Conservation (phyloP, 2,888 invertebrate genomes). For the Synergus laeviventris region DNA sequence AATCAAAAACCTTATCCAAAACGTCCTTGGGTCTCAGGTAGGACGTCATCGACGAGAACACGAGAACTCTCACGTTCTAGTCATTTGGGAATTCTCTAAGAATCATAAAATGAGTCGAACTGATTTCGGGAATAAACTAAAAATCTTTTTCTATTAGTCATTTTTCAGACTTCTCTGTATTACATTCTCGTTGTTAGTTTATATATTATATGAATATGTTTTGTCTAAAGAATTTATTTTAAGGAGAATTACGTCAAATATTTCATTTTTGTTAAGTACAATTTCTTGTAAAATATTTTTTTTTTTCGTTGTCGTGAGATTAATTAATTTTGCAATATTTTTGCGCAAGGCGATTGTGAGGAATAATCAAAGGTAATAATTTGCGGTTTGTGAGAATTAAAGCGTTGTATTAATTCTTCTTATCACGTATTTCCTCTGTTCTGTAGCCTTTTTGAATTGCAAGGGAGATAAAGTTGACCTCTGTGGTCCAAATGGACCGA, state of each 20-base stretch:
- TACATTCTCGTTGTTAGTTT: too few species aligned
- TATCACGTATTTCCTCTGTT: constrained; percentile 19
- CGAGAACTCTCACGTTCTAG: background rate
- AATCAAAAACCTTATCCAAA: constrained; percentile 32
- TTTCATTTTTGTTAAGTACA: background rate
- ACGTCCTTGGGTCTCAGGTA: constrained; percentile 9
- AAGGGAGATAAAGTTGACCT: constrained; percentile 17
- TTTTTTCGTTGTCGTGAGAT: background rate
- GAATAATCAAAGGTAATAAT: background rate
- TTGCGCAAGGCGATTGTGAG: background rate
- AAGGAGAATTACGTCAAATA: background rate
- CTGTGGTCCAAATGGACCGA: background rate
- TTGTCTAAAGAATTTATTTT: too few species aligned
- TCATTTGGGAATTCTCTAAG: background rate
- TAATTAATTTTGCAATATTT: background rate
- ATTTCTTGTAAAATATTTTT: background rate
- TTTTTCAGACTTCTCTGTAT: background rate
- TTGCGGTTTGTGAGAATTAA: background rate
- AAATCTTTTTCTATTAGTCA: background rate
- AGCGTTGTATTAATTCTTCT: constrained; percentile 26
- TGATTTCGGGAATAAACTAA: background rate
- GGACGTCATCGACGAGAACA: background rate
- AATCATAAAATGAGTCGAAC: constrained; percentile 1
- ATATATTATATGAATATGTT: too few species aligned
- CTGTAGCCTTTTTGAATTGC: constrained; percentile 26